A percentile compares a stretch with the other conserved stretches of the same genome.
Conservation (phyloP, 2,797 vertebrate genomes). For the Chaetodon trifasciatus region DNA sequence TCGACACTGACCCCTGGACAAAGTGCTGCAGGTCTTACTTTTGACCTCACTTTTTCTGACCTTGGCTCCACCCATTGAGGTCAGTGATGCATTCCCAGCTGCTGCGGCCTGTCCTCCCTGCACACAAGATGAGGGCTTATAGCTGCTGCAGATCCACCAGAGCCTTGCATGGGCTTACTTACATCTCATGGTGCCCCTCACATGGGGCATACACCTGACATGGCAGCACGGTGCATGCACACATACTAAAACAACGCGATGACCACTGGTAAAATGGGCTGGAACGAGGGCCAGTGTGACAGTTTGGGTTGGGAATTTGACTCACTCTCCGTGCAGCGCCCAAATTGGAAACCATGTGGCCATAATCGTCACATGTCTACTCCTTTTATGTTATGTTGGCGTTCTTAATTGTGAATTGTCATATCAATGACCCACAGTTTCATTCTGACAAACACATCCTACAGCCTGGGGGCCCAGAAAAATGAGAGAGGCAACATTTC, state of each 20-base stretch:
- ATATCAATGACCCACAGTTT: conserved; percentile 36
- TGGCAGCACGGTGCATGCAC: conserved; percentile 21
- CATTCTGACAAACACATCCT: conserved; percentile 50
- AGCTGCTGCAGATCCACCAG: conserved; percentile 29
- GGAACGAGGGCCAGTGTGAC: background rate
- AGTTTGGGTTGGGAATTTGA: conserved; percentile 22
- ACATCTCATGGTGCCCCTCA: conserved; percentile 39
- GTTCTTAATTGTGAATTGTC: conserved; percentile 26
- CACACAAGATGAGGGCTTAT: conserved; percentile 51
- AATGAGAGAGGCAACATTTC: conserved; percentile 36
- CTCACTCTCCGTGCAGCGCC: conserved; percentile 33
- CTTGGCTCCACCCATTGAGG: conserved; percentile 65
- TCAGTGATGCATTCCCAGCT: conserved; percentile 84
- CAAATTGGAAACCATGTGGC: conserved; percentile 52
- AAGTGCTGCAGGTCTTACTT: conserved; percentile 41
- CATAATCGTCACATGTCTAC: conserved; percentile 47
- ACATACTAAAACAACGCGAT: conserved; percentile 24
- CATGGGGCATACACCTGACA: conserved; percentile 70
- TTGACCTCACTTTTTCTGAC: conserved; percentile 62
- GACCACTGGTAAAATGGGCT: conserved; percentile 16
- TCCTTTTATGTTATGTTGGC: conserved; percentile 47
- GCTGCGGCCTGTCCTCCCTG: conserved; percentile 63
- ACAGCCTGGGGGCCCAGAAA: conserved; percentile 2
- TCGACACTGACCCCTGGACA: conserved; percentile 11
- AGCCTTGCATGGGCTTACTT: conserved; percentile 21